Evolutionary conservation across 2,113 vertebrate species (phyloP).

Genomic region (Sus scrofa): T2T-Sscrofa CM000816.6:12657001-12657500

Average conservation of each 20-base stretch:
- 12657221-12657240: neutral
- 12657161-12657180: neutral
- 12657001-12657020: neutral
- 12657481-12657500: neutral
- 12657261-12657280: neutral
- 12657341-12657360: neutral
- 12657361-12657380: neutral
- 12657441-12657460: neutral
- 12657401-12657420: neutral
- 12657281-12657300: neutral
- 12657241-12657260: neutral
- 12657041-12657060: neutral
- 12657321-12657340: neutral
- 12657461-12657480: neutral
- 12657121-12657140: neutral
- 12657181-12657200: neutral
- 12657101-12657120: neutral
- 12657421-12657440: neutral
- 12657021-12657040: neutral
- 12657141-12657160: neutral
- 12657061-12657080: neutral
- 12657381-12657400: neutral
- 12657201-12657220: neutral
- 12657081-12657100: neutral
- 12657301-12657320: neutral